Base-by-base conservation (phyloP, 2,797 vertebrate genomes). In the Periparus ater region DNA sequence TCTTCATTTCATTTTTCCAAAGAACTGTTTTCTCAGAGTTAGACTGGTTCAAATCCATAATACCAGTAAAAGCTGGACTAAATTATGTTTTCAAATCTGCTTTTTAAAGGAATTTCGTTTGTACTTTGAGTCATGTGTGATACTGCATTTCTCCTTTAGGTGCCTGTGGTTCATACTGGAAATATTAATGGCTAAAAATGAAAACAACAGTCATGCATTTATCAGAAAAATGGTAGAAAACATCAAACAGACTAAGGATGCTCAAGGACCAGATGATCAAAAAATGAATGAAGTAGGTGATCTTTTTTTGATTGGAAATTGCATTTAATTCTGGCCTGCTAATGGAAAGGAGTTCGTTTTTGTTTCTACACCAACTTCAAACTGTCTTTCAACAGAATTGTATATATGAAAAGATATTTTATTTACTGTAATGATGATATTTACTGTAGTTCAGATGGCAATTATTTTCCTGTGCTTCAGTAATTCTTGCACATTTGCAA, bases 221-320 rank as follows among this genome's bases (percentile, higher is more conserved):
- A 99, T 99, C 51, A 98, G 99, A 95, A 99, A 99, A 97, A 99
- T 99, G 99, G 99, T 99, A 96, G 99, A 99, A 98, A 99, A 99
- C 93, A 99, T 99, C 88, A 99, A 99, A 94, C 99, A 99, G 97
- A 99, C 99, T 9, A 99, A 99, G 97, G 99, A 99, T 89, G 99
- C 98, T 66, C 99, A 99, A 98, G 96, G 98, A 82, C 98, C 99
- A 67, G 98, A 96, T 47, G 99, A 99, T 91, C 95, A 98, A 95
- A 99, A 99, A 98, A 99, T 99, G 94, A 99, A 99, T 67, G 99
- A 99, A 98, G 99, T 99, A 97, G 55, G 94, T 91, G 57, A 19
- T 82, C 23, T 13, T 60, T 92, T 40, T 72, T 36, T 72, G 14
- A n/a, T 21, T 75, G 29, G 44, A 68, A 88, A 58, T 72, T 47